Evolutionary conservation across 2,113 vertebrate genomes (phyloP), one percentile per base, ranked within the genome.

Genomic region (Smithornis capensis): DNA sequence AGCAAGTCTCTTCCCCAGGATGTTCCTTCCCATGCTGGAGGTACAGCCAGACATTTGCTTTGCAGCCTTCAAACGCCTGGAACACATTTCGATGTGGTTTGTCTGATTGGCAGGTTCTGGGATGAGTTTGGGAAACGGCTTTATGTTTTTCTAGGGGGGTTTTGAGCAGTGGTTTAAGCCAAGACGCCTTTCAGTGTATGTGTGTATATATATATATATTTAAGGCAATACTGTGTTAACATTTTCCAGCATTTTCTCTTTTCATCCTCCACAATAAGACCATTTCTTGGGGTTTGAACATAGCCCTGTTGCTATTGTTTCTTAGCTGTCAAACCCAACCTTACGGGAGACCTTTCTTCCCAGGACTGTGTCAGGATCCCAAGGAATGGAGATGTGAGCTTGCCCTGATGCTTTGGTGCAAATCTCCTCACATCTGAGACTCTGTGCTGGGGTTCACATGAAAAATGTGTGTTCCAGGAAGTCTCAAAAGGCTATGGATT

Each of bases 151-250:
- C 64, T 59, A 0, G 4, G 67, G 81, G 69, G 35, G 29, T 91
- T 92, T 37, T 56, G 45, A 49, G 63, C 25, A 4, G 65, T 49
- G 35, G 13, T 68, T 87, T 62, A 49, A 83, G 28, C 59, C 53
- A 60, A 83, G 74, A 69, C 13, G 28, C 77, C 52, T 78, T 40
- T 67, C 79, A 8, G 12, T 57, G 0, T 82, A 2, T 57, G 3
- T 53, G 0, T 62, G 0, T 40, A 0, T 31, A 12, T 33, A 6
- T 53, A 6, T 47, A 3, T 64, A 6, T 56, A 23, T 49, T 86
- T 22, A 49, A 56, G 81, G 76, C 37, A 62, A 25, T 19, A 33
- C 19, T 6, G 35, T 76, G 47, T 60, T 83, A 42, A 21, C 79
- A 76, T 90, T 69, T 90, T 83, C 87, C 64, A 75, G 47, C 19